phyloP scores from a whole-genome alignment of 2,888 invertebrate species.

The Sinhomidia bicolor region DNA sequence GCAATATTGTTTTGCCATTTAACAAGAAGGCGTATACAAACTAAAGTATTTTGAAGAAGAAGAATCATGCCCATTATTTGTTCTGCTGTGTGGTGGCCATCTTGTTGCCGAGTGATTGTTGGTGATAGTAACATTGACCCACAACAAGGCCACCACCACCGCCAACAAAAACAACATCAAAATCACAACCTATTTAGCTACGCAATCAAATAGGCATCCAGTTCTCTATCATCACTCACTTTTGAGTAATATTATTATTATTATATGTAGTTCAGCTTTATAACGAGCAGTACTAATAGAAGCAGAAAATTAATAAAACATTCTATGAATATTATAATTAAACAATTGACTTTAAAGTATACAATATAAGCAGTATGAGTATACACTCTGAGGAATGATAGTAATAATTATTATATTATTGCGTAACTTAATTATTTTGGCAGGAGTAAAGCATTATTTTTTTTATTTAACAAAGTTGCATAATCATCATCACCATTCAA shows the following conservation, averaged over 20 bases:
- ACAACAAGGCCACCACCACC: conserved; percentile 40
- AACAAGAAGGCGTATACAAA: too few species aligned
- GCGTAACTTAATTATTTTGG: conserved; percentile 25
- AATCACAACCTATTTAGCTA: neutral
- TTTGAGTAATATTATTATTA: too few species aligned
- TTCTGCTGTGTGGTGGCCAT: too few species aligned
- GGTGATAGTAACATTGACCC: conserved; percentile 50
- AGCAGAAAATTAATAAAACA: too few species aligned
- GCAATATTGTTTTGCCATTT: too few species aligned
- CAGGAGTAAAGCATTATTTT: conserved; percentile 4
- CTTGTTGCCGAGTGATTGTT: too few species aligned
- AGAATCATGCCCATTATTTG: too few species aligned
- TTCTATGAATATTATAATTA: neutral
- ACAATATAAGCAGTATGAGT: neutral
- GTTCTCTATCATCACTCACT: neutral
- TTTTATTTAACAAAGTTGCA: neutral
- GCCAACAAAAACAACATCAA: conserved; percentile 7
- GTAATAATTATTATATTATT: neutral
- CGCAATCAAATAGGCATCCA: neutral
- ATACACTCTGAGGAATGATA: neutral
- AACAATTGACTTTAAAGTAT: neutral
- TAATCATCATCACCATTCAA: neutral
- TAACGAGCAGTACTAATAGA: neutral
- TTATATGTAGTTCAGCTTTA: too few species aligned
- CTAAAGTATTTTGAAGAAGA: too few species aligned